Percentiles rank a stretch among this genome's conserved stretches.
Evolutionary conservation across 2,888 invertebrate species (phyloP).

Genomic region (Nezara viridula): DNA sequence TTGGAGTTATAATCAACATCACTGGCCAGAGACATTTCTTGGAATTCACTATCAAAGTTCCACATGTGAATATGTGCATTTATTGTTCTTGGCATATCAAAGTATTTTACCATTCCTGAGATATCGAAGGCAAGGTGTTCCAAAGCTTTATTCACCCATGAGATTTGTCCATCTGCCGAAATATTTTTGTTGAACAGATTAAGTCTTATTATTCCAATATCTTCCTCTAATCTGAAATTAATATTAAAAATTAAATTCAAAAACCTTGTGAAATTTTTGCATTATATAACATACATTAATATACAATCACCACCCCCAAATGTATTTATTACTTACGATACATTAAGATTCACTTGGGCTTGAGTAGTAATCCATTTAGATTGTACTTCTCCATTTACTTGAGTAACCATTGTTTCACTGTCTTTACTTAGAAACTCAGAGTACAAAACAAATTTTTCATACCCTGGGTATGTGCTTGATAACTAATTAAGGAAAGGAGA

Average conservation of each 20-base stretch:
- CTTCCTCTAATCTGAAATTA: constrained; percentile 68
- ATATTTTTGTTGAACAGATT: constrained; percentile 61
- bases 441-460: constrained; percentile 61
- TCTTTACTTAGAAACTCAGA: constrained; percentile 60
- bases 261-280: not conserved
- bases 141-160: constrained; percentile 73
- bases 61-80: constrained; percentile 64
- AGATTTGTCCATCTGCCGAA: constrained; percentile 68
- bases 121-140: constrained; percentile 72
- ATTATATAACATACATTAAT: not conserved
- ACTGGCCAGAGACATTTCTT: constrained; percentile 72
- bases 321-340: constrained; percentile 61
- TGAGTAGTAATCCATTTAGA: constrained; percentile 62
- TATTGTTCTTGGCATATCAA: constrained; percentile 62
- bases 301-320: not conserved
- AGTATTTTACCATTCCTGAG: constrained; percentile 70
- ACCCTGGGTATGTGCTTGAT: constrained; percentile 60
- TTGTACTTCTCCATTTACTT: constrained; percentile 57
- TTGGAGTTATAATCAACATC: constrained; percentile 73
- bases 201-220: constrained; percentile 68
- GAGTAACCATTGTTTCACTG: constrained; percentile 59
- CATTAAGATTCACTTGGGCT: constrained; percentile 59
- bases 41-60: constrained; percentile 73
- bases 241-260: not conserved
- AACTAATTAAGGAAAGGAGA: constrained; percentile 35